Percentiles rank a stretch among this genome's conserved stretches.
These are phyloP conservation scores for Enteromius unitaeniatus DNA, from an alignment of 2,797 vertebrate genomes.

Conservation along the genomic window DNA sequence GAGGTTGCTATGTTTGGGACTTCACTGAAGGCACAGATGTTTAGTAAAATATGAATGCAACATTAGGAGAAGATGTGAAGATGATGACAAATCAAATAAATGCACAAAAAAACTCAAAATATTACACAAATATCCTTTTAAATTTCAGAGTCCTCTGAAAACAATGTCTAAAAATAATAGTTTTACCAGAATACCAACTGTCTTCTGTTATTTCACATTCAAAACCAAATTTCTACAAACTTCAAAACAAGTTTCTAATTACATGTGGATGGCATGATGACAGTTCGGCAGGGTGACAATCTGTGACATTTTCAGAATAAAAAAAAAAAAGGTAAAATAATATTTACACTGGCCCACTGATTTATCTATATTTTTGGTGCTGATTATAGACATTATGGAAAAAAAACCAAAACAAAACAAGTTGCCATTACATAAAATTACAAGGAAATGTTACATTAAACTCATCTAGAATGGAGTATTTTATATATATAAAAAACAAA, in stretches of 20 bases:
- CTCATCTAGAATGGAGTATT: conserved; percentile 37
- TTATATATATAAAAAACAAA: conserved; percentile 29
- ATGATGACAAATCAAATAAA: conserved; percentile 10
- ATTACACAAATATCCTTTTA: conserved; percentile 23
- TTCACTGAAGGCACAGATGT: conserved; percentile 39
- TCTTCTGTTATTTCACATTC: background rate
- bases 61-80: conserved; percentile 24
- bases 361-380: conserved; percentile 33
- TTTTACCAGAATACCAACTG: background rate
- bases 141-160: conserved; percentile 10
- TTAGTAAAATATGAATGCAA: conserved; percentile 21
- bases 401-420: conserved; percentile 23
- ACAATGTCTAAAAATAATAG: conserved; percentile 2
- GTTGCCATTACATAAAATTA: conserved; percentile 36
- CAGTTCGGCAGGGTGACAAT: conserved; percentile 16
- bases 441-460: conserved; percentile 49
- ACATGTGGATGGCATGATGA: conserved; percentile 21
- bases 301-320: conserved; percentile 18
- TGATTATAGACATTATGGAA: conserved; percentile 18
- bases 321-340: background rate
- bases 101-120: conserved; percentile 39
- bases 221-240: conserved; percentile 20
- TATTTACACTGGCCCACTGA: conserved; percentile 40
- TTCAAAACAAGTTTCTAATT: conserved; percentile 21
- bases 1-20: conserved; percentile 27